A percentile compares a stretch with the other conserved stretches of the same genome.
Evolutionary conservation across 1,140 invertebrate genomes (phyloP).

Genomic region (Geopemphigus sp.): DNA sequence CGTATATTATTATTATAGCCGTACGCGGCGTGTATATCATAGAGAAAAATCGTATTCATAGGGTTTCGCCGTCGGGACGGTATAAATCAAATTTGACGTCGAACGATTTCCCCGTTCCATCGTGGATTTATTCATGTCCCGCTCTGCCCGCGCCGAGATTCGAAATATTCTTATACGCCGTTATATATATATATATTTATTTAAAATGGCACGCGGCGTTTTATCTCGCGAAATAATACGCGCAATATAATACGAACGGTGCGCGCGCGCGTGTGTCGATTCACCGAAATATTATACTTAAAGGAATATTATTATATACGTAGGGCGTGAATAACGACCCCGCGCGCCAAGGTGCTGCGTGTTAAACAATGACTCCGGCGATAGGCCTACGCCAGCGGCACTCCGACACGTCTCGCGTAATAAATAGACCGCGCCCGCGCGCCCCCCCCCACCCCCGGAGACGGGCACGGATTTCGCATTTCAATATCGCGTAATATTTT

Average conservation of each 20-base stretch:
- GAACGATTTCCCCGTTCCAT: conserved; percentile 6
- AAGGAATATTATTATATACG: conserved; percentile 34
- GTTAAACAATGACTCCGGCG: conserved; percentile 43
- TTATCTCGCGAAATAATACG: conserved; percentile 36
- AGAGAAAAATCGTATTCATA: conserved; percentile 45
- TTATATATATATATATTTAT: conserved; percentile 6
- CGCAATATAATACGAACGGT: neutral
- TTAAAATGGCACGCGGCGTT: conserved; percentile 17
- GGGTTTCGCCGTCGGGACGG: conserved; percentile 3
- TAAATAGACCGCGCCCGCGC: conserved; percentile 37
- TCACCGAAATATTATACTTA: conserved; percentile 25
- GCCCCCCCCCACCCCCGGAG: too few relatives aligned
- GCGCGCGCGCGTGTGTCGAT: neutral
- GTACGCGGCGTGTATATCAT: neutral
- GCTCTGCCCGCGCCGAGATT: neutral
- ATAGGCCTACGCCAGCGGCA: conserved; percentile 8
- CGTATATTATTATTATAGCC: too few relatives aligned
- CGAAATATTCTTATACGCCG: conserved; percentile 6
- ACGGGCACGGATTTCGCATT: conserved; percentile 45
- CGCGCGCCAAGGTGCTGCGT: neutral
- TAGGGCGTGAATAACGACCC: conserved; percentile 36
- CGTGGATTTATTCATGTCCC: conserved; percentile 18
- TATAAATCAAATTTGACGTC: conserved; percentile 47
- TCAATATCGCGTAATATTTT: conserved; percentile 37
- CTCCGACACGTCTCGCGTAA: conserved; percentile 38